phyloP scores from a whole-genome alignment of 1,140 invertebrate genomes.

The Scaptomyza graminum region DNA sequence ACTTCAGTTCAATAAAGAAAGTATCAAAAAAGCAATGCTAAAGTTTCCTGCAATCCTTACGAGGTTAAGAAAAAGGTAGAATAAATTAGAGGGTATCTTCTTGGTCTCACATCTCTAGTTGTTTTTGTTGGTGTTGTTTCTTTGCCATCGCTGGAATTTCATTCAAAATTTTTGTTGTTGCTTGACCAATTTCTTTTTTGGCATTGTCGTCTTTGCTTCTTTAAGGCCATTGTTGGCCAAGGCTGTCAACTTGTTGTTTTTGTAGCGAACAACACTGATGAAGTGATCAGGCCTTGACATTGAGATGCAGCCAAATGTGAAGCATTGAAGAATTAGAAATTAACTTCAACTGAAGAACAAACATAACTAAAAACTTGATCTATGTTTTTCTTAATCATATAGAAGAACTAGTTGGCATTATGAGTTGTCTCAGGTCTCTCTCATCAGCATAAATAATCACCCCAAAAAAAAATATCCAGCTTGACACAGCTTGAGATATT shows the following conservation, averaged over 20 bases:
- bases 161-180: conserved; percentile 65
- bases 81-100: conserved; percentile 19
- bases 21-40: too few species aligned
- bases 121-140: conserved; percentile 31
- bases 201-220: conserved; percentile 38
- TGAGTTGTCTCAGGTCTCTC: conserved; percentile 13
- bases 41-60: too few species aligned
- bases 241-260: conserved; percentile 27
- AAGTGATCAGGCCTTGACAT: conserved; percentile 80
- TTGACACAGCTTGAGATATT: conserved; percentile 73
- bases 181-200: conserved; percentile 72
- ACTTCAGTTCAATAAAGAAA: too few species aligned
- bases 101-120: not conserved
- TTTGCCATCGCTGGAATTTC: conserved; percentile 68
- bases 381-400: not conserved
- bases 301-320: conserved; percentile 23
- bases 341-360: too few species aligned
- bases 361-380: not conserved
- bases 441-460: conserved; percentile 45
- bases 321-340: not conserved
- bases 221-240: conserved; percentile 58
- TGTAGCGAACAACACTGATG: conserved; percentile 34
- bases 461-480: conserved; percentile 52
- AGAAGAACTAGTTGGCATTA: not conserved
- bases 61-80: not conserved